A percentile compares a stretch with the other conserved stretches of the same genome.
phyloP scores from a whole-genome alignment of 2,113 vertebrate genomes.

The Indicator indicator region DNA sequence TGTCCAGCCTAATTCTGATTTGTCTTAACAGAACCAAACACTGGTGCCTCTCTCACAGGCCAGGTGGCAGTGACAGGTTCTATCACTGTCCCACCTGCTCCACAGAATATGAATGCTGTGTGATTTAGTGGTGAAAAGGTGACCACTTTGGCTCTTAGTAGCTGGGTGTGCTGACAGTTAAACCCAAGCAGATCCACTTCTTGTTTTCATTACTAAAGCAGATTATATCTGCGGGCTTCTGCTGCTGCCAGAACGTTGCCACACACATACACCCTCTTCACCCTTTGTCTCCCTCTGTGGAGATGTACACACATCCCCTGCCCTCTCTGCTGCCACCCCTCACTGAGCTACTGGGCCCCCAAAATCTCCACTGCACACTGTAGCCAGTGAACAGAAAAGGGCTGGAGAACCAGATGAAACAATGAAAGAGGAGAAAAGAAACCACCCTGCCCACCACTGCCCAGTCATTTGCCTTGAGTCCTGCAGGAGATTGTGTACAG shows the following conservation, averaged over 20 bases:
- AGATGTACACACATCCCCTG: background rate
- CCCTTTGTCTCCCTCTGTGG: fast-evolving
- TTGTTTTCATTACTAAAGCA: background rate
- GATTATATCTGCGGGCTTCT: background rate
- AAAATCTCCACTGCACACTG: background rate
- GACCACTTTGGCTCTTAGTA: background rate
- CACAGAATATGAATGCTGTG: background rate
- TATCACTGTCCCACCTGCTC: background rate
- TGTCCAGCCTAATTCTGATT: background rate
- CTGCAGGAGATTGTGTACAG: background rate
- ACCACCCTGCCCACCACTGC: background rate
- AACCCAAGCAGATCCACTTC: background rate
- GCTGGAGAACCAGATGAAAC: background rate
- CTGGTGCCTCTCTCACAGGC: background rate
- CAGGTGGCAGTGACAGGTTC: background rate
- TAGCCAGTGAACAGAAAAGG: background rate
- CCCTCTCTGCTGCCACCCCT: background rate
- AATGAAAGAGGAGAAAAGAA: background rate
- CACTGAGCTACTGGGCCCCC: background rate
- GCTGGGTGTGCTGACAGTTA: background rate
- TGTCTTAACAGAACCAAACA: background rate
- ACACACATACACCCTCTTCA: no score
- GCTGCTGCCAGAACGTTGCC: background rate
- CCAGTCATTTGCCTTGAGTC: background rate
- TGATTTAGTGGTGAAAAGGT: background rate